Conservation (phyloP, 2,888 invertebrate species). For the Papilio elwesi region DNA sequence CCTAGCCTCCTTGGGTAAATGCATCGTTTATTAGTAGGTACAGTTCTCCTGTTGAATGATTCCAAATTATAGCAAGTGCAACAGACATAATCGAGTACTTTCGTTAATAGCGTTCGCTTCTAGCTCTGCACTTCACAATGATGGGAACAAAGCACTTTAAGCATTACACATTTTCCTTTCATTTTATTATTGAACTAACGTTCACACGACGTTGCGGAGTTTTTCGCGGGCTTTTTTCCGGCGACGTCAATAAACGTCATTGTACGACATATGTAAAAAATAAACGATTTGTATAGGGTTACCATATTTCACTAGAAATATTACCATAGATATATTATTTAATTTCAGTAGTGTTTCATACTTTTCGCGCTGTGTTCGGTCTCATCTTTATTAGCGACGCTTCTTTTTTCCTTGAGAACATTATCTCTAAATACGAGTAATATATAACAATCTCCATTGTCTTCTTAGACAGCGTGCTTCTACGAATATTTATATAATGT, state of each 20-base stretch:
- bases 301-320: background rate
- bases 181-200: conserved; percentile 33
- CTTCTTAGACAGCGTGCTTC: too few species aligned
- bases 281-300: conserved; percentile 10
- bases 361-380: too few species aligned
- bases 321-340: background rate
- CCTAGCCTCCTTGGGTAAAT: background rate
- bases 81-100: conserved; percentile 19
- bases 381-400: too few species aligned
- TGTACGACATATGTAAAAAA: conserved; percentile 27
- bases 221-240: conserved; percentile 34
- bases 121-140: conserved; percentile 28
- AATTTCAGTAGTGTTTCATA: too few species aligned
- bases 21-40: background rate
- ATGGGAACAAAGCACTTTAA: conserved; percentile 32
- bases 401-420: too few species aligned
- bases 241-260: conserved; percentile 35
- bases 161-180: conserved; percentile 37
- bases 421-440: too few species aligned
- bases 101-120: conserved; percentile 21
- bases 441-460: too few species aligned
- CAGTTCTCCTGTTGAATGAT: conserved; percentile 2
- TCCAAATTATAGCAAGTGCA: background rate
- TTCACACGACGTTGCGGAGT: conserved; percentile 26
- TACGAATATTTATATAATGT: too few species aligned